Evolutionary conservation across 2,797 vertebrate genomes (phyloP).

Genomic region (Mormyrops boulengeri): DNA sequence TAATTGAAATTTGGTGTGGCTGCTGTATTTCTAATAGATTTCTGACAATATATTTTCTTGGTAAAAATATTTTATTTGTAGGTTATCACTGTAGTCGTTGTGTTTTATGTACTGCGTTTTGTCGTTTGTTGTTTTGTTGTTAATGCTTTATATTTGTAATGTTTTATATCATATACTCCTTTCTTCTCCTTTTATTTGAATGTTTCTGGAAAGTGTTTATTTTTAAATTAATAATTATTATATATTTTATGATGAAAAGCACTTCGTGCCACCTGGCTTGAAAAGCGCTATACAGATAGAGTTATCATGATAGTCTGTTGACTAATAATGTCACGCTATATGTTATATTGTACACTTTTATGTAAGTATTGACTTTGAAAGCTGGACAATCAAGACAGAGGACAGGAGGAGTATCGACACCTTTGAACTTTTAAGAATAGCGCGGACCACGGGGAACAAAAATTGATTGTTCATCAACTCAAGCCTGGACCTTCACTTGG

Average conservation of each 20-base stretch:
- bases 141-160: background rate
- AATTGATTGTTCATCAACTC: background rate
- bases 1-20: background rate
- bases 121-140: background rate
- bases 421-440: background rate
- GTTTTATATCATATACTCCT: background rate
- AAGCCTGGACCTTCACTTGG: background rate
- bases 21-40: background rate
- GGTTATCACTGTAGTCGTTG: background rate
- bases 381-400: background rate
- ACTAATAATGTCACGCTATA: background rate
- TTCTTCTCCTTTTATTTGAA: background rate
- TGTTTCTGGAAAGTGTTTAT: background rate
- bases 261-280: background rate
- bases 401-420: background rate
- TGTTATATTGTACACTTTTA: background rate
- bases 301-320: background rate
- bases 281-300: background rate
- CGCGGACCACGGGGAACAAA: background rate
- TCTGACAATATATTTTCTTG: background rate
- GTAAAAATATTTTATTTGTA: background rate
- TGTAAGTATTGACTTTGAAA: background rate
- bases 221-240: background rate
- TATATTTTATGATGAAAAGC: background rate
- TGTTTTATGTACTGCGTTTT: background rate